Evolutionary conservation across 2,113 vertebrate genomes (phyloP).

Genomic region (Mus pahari): DNA sequence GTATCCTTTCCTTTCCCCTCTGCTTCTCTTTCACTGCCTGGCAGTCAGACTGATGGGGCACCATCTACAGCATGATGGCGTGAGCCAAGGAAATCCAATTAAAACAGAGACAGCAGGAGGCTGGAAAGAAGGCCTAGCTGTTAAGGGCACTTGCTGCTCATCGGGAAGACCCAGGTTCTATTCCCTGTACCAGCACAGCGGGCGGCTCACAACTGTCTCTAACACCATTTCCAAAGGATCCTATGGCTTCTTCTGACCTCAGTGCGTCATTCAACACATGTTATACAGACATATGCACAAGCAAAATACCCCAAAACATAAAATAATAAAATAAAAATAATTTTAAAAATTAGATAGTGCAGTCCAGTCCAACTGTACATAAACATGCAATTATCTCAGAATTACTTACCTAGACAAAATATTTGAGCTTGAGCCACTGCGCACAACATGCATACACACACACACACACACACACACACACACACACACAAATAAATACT

Average conservation of each 20-base stretch:
- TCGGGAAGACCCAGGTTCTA: background rate
- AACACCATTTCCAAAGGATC: background rate
- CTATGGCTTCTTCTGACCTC: background rate
- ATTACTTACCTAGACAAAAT: background rate
- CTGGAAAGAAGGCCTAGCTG: background rate
- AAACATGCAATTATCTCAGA: background rate
- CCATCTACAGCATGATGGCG: constrained; percentile 11
- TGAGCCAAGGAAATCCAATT: background rate
- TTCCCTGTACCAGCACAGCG: background rate
- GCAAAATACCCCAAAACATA: background rate
- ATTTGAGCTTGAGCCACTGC: background rate
- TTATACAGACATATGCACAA: background rate
- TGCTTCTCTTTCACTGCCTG: background rate
- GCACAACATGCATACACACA: background rate
- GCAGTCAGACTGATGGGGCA: background rate
- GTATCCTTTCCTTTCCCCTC: background rate
- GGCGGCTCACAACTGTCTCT: background rate
- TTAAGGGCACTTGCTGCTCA: background rate
- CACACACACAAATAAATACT: background rate
- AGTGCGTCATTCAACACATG: background rate
- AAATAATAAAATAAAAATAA: background rate
- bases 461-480: background rate
- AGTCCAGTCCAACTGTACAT: background rate
- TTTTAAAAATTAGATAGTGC: background rate
- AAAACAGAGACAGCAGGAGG: background rate